These are phyloP conservation scores for Scelioninae gen. 1 DNA, from an alignment of 2,888 invertebrate genomes.

Conservation along the genomic window DNA sequence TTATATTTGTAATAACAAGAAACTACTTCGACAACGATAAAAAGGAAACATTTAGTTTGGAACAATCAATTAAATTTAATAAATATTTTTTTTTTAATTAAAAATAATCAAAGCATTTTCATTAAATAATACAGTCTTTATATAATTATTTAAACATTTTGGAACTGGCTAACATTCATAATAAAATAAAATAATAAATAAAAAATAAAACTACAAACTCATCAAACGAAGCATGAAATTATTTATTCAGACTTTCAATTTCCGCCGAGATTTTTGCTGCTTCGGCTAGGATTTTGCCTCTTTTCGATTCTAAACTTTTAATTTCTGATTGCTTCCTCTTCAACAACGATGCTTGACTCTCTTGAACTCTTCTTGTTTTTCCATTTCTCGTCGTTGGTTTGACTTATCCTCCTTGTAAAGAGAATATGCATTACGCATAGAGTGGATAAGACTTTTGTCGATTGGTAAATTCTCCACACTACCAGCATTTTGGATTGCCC, in stretches of 20 bases:
- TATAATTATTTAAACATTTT: background rate
- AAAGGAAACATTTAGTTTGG: no score
- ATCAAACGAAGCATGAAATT: background rate
- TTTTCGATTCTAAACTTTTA: slow-evolving; percentile 20
- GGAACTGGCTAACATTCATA: background rate
- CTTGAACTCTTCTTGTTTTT: slow-evolving; percentile 22
- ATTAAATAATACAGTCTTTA: background rate
- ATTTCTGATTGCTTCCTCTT: slow-evolving; percentile 38
- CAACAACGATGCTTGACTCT: background rate
- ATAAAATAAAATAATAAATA: background rate
- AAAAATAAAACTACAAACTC: background rate
- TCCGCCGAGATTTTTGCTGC: slow-evolving; percentile 25
- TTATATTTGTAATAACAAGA: no score
- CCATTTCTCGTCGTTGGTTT: slow-evolving; percentile 14
- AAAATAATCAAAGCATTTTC: background rate
- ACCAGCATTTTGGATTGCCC: slow-evolving; percentile 55
- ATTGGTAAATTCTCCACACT: slow-evolving; percentile 58
- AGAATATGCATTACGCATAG: slow-evolving; percentile 57
- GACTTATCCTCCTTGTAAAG: slow-evolving; percentile 48
- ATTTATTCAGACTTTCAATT: slow-evolving; percentile 22
- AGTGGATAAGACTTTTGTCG: slow-evolving; percentile 63
- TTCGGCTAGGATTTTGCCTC: slow-evolving; percentile 21
- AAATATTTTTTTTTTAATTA: background rate
- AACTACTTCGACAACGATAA: no score
- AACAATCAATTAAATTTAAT: background rate